Conservation (phyloP, 2,888 invertebrate genomes). For the Hirtodrosophila histrioides region DNA sequence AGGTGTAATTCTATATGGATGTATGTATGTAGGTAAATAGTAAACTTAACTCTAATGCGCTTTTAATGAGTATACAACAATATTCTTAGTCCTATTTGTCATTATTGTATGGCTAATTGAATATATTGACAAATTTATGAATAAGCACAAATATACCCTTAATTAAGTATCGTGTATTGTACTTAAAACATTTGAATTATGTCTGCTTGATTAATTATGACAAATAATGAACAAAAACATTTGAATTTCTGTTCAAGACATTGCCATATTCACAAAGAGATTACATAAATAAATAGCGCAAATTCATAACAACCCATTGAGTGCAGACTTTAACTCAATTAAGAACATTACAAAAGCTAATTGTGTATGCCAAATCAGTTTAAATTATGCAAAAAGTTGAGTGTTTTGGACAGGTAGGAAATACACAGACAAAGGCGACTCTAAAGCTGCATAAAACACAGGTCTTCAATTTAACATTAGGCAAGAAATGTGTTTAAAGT, state of each 20-base stretch:
- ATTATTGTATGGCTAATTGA: not conserved
- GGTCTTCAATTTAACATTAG: too few relatives aligned
- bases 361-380: slow-evolving; percentile 44
- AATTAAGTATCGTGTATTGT: too few relatives aligned
- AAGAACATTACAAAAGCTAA: slow-evolving; percentile 31
- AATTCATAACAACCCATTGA: slow-evolving; percentile 42
- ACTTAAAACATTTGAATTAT: slow-evolving; percentile 21
- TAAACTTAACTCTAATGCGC: slow-evolving; percentile 1
- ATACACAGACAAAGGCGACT: not conserved
- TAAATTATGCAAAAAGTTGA: slow-evolving; percentile 26
- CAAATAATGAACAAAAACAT: slow-evolving; percentile 29
- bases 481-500: too few relatives aligned
- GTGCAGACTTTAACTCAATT: slow-evolving; percentile 51
- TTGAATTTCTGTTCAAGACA: slow-evolving; percentile 43
- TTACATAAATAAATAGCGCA: slow-evolving; percentile 23
- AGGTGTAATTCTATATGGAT: too few relatives aligned
- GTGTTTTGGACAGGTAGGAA: slow-evolving; percentile 40
- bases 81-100: not conserved
- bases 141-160: not conserved
- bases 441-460: too few relatives aligned
- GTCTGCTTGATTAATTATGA: slow-evolving; percentile 45
- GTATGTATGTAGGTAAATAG: too few relatives aligned
- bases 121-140: not conserved
- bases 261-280: slow-evolving; percentile 33
- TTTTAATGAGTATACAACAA: slow-evolving; percentile 5